Evolutionary conservation across 2,888 invertebrate genomes (phyloP).

Genomic region (Nycteola revayana): DNA sequence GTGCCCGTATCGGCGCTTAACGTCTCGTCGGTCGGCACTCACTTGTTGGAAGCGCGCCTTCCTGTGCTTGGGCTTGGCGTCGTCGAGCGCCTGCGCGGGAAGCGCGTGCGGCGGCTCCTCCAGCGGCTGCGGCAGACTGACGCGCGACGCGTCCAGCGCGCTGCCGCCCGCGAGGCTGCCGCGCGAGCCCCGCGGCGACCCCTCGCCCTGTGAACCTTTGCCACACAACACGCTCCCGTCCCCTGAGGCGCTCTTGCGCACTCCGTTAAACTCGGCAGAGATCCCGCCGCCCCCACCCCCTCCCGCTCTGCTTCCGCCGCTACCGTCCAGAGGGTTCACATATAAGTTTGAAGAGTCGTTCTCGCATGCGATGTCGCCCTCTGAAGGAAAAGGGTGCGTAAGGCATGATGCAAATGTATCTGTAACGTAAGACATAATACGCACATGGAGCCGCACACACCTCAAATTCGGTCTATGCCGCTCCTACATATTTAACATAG

Average conservation of each 20-base stretch:
- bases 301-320: constrained; percentile 69
- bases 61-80: constrained; percentile 88
- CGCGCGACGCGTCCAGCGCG: constrained; percentile 66
- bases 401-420: constrained; percentile 98
- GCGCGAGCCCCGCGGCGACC: constrained; percentile 71
- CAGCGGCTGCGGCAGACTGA: constrained; percentile 66
- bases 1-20: constrained; percentile 1
- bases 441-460: constrained; percentile 69
- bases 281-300: constrained; percentile 53
- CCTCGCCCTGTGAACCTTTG: constrained; percentile 79
- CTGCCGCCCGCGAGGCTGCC: constrained; percentile 56
- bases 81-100: constrained; percentile 49
- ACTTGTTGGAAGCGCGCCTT: constrained; percentile 94
- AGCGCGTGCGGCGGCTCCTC: constrained; percentile 77
- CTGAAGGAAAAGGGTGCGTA: constrained; percentile 96
- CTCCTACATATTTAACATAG: constrained; percentile 7
- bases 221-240: constrained; percentile 86
- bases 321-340: constrained; percentile 92
- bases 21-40: constrained; percentile 36
- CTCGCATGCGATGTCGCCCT: constrained; percentile 88
- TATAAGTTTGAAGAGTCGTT: constrained; percentile 92
- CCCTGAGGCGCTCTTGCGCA: constrained; percentile 91
- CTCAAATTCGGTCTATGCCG: constrained; percentile 39
- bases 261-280: constrained; percentile 77
- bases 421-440: constrained; percentile 86